These are phyloP conservation scores for Catocala fraxini DNA, from an alignment of 2,888 invertebrate genomes.

Conservation along the genomic window DNA sequence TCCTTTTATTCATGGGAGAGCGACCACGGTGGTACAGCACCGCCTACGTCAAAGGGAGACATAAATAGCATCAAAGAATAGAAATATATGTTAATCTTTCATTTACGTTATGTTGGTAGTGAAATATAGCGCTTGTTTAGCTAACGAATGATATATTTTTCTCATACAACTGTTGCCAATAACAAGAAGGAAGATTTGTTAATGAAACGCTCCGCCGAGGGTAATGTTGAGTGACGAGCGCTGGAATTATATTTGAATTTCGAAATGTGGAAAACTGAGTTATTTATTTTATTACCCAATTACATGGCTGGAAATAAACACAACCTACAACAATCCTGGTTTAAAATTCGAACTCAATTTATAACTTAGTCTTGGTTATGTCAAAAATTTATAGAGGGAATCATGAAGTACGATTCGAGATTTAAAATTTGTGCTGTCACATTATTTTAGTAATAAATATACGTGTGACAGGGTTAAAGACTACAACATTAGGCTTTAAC, in stretches of 20 bases:
- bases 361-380: too few species aligned
- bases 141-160: conserved; percentile 38
- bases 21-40: conserved; percentile 20
- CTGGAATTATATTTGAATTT: background rate
- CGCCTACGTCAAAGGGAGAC: conserved; percentile 29
- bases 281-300: background rate
- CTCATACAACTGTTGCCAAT: conserved; percentile 28
- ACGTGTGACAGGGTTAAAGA: too few species aligned
- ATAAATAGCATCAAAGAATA: conserved; percentile 49
- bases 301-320: too few species aligned
- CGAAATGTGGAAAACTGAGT: too few species aligned
- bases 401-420: too few species aligned
- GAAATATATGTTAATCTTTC: conserved; percentile 37
- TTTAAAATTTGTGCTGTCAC: too few species aligned
- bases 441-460: too few species aligned
- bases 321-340: too few species aligned
- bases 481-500: too few species aligned
- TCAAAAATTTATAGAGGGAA: too few species aligned
- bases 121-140: conserved; percentile 37
- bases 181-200: conserved; percentile 31
- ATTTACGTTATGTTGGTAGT: conserved; percentile 22
- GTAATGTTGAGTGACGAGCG: conserved; percentile 9
- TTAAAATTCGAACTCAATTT: too few species aligned
- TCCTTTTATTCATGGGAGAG: conserved; percentile 23
- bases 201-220: conserved; percentile 19